Conservation (phyloP, 2,797 vertebrate species). For the Galaxias olidus region DNA sequence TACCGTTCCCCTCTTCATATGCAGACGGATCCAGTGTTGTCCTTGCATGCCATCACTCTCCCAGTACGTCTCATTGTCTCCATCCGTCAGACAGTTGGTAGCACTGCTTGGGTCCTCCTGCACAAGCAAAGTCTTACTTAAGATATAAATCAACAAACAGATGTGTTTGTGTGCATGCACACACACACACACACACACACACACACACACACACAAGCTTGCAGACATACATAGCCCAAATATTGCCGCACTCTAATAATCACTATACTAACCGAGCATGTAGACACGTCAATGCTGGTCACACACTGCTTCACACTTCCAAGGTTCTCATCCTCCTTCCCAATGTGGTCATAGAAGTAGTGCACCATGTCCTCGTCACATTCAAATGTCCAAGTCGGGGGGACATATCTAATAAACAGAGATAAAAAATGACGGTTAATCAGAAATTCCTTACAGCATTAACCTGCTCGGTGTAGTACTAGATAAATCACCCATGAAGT, state of each 20-base stretch:
- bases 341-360: constrained; percentile 93
- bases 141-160: neutral
- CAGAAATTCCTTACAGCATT: too few relatives aligned
- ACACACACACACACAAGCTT: constrained; percentile 7
- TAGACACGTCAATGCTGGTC: constrained; percentile 95
- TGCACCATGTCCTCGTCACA: constrained; percentile 97
- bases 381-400: constrained; percentile 94
- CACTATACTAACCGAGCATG: constrained; percentile 79
- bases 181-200: constrained; percentile 7
- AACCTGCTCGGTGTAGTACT: too few relatives aligned
- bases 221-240: neutral
- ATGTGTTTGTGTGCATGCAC: neutral
- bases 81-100: constrained; percentile 89
- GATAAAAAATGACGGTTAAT: too few relatives aligned
- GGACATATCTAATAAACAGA: constrained; percentile 84
- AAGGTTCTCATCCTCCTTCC: constrained; percentile 95
- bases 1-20: constrained; percentile 97
- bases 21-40: constrained; percentile 97
- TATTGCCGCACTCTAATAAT: too few relatives aligned
- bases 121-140: too few relatives aligned
- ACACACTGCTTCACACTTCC: constrained; percentile 96
- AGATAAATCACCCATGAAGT: too few relatives aligned
- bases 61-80: constrained; percentile 93
- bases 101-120: constrained; percentile 90
- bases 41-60: constrained; percentile 97